Conservation (phyloP, 2,888 invertebrate genomes). For the Colostygia pectinataria region DNA sequence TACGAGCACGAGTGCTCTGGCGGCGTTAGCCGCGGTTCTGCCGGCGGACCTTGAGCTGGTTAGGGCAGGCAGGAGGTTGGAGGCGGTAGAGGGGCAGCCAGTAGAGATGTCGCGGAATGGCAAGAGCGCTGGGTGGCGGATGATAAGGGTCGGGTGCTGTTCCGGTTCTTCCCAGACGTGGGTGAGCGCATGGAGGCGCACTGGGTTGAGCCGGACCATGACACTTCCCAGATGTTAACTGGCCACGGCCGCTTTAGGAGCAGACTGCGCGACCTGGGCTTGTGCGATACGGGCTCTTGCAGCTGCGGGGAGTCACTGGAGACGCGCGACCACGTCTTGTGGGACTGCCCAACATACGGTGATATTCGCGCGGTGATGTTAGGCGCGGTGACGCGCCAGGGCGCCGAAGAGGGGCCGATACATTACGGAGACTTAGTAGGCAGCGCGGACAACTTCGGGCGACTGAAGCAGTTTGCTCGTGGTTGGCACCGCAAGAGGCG, state of each 20-base stretch:
- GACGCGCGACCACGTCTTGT: conserved; percentile 4
- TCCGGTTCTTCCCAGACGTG: conserved; percentile 8
- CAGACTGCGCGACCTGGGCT: background rate
- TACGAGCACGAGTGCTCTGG: background rate
- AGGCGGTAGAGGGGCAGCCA: background rate
- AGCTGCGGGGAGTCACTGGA: conserved; percentile 1
- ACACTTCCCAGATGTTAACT: background rate
- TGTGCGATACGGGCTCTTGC: background rate
- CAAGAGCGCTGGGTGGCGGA: background rate
- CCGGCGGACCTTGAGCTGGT: conserved; percentile 6
- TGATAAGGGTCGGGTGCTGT: background rate
- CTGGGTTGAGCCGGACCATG: conserved; percentile 12
- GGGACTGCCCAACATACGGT: background rate
- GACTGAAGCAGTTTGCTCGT: background rate
- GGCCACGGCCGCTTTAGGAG: conserved; percentile 5
- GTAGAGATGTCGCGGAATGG: no score
- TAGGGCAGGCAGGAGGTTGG: background rate
- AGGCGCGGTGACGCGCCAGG: background rate
- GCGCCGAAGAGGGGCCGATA: background rate
- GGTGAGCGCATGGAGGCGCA: conserved; percentile 6
- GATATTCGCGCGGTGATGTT: background rate
- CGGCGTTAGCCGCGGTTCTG: conserved; percentile 6
- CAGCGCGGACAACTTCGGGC: background rate
- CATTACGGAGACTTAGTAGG: background rate
- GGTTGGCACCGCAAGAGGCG: background rate